Evolutionary conservation across 2,113 vertebrate species (phyloP).

Genomic region (Orcinus orca): DNA sequence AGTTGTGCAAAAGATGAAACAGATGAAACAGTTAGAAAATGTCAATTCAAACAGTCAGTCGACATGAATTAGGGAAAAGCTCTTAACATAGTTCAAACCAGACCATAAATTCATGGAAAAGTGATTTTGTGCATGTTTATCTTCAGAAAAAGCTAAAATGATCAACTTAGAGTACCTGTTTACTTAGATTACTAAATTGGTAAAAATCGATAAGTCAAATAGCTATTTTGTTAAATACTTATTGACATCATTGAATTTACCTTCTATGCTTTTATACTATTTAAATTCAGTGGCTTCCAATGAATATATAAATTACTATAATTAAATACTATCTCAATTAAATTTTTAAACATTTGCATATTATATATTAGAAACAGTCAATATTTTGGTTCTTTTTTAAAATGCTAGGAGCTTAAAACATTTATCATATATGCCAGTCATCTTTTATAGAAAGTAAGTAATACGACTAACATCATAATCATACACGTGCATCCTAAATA

Average conservation of each 20-base stretch:
- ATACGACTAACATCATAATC: background rate
- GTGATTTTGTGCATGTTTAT: constrained; percentile 41
- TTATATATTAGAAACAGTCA: background rate
- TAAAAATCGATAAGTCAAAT: background rate
- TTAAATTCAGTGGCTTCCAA: background rate
- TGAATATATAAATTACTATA: background rate
- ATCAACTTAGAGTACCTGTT: background rate
- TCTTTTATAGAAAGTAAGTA: background rate
- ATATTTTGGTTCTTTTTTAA: background rate
- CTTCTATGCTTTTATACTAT: background rate
- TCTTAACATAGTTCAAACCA: constrained; percentile 48
- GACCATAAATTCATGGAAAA: constrained; percentile 37
- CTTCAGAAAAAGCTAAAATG: background rate
- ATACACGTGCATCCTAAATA: background rate
- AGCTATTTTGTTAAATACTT: background rate
- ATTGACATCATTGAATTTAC: background rate
- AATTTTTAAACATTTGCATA: background rate
- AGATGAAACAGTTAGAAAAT: constrained; percentile 33
- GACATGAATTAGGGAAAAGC: background rate
- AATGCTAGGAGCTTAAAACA: background rate
- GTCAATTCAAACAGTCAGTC: constrained; percentile 39
- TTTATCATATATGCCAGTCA: background rate
- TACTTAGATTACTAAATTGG: background rate
- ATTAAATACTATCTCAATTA: background rate
- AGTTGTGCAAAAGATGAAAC: constrained; percentile 26